phyloP scores from a whole-genome alignment of 2,113 vertebrate species.

The Xenopus laevis region DNA sequence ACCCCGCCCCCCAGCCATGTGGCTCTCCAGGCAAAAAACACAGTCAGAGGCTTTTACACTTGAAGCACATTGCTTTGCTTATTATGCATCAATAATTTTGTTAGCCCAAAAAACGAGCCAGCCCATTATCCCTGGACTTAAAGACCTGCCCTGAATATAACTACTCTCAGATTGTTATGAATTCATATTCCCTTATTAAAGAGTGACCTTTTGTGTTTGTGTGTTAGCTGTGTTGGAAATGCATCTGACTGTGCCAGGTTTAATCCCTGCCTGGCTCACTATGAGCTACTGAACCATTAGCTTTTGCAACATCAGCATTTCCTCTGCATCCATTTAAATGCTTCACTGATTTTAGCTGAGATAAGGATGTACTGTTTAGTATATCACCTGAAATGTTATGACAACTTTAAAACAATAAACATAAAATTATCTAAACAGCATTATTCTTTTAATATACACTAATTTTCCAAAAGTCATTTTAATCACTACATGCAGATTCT shows the following conservation, averaged over 20 bases:
- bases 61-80: no score
- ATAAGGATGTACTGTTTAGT: conserved; percentile 28
- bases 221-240: conserved; percentile 3
- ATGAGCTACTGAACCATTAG: conserved; percentile 33
- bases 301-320: conserved; percentile 31
- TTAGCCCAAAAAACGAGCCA: no score
- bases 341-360: conserved; percentile 40
- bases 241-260: conserved; percentile 19
- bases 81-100: no score
- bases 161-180: neutral
- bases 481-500: no score
- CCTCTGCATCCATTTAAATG: conserved; percentile 21
- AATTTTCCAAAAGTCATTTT: no score
- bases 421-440: no score
- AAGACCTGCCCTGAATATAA: no score
- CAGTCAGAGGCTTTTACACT: no score
- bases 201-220: neutral
- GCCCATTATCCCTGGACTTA: no score
- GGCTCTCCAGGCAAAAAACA: no score
- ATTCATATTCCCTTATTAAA: neutral
- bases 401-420: neutral
- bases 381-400: conserved; percentile 5
- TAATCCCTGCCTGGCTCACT: conserved; percentile 35
- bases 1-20: no score
- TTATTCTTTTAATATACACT: no score